These are phyloP conservation scores for Leptodactylus fuscus DNA, from an alignment of 2,113 vertebrate genomes.

Conservation along the genomic window DNA sequence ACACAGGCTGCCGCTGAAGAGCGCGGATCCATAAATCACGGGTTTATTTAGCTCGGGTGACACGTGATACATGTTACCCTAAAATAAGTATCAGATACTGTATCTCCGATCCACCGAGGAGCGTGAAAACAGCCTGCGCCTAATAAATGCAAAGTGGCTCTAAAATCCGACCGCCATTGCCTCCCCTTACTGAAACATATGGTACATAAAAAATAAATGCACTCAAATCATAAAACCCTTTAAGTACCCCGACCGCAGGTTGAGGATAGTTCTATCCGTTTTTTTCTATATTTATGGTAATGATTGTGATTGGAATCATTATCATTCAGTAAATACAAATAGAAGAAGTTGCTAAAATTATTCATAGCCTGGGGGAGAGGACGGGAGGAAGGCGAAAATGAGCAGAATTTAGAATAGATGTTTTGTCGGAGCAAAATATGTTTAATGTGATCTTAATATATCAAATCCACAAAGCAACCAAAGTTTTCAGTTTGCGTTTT, in stretches of 20 bases:
- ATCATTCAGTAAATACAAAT: conserved; percentile 19
- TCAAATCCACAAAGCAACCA: neutral
- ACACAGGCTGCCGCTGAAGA: neutral
- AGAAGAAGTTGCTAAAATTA: neutral
- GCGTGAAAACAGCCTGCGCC: neutral
- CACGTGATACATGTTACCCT: neutral
- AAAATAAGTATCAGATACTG: neutral
- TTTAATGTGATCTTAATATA: neutral
- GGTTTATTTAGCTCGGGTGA: neutral
- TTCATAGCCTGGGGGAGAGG: neutral
- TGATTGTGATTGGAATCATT: conserved; percentile 19
- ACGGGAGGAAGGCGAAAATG: neutral
- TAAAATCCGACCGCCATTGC: conserved; percentile 4
- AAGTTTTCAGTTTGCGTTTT: neutral
- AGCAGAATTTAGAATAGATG: neutral
- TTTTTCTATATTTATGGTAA: conserved; percentile 1
- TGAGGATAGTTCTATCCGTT: neutral
- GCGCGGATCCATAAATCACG: neutral
- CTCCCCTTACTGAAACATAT: conserved; percentile 4
- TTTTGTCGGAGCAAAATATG: neutral
- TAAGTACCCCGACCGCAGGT: neutral
- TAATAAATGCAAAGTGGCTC: conserved; percentile 29
- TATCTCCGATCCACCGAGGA: neutral
- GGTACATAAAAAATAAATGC: conserved; percentile 32
- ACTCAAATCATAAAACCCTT: conserved; percentile 7